These are phyloP conservation scores for Pagrus major DNA, from an alignment of 2,113 vertebrate species.

Conservation along the genomic window DNA sequence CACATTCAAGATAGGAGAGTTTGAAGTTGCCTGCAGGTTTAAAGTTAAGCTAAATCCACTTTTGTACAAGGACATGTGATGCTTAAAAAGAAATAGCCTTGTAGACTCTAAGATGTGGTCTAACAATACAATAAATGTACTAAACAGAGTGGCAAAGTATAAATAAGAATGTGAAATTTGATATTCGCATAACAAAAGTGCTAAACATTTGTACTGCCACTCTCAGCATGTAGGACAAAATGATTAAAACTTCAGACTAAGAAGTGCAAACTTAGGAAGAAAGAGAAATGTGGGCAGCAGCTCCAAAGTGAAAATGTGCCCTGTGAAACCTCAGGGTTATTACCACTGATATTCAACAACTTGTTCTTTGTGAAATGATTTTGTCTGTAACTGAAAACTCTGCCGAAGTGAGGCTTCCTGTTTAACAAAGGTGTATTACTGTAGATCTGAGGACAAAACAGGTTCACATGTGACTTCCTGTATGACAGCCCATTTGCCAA, in stretches of 20 bases:
- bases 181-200: background rate
- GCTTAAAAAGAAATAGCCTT: background rate
- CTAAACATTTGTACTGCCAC: background rate
- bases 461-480: background rate
- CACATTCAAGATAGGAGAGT: background rate
- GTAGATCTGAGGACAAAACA: background rate
- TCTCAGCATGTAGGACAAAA: background rate
- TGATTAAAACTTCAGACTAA: background rate
- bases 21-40: slow-evolving; percentile 4
- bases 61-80: background rate
- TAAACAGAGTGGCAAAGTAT: background rate
- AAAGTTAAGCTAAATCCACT: background rate
- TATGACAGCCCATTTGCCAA: too few relatives aligned
- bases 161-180: background rate
- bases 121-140: background rate
- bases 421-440: background rate
- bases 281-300: background rate
- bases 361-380: background rate
- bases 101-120: background rate
- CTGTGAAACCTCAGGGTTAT: background rate
- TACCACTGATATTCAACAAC: background rate
- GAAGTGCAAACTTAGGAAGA: background rate
- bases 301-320: background rate
- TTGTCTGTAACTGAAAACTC: background rate
- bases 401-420: background rate